These are phyloP conservation scores for Moxostoma hubbsi DNA, from an alignment of 2,797 vertebrate species.

Conservation along the genomic window DNA sequence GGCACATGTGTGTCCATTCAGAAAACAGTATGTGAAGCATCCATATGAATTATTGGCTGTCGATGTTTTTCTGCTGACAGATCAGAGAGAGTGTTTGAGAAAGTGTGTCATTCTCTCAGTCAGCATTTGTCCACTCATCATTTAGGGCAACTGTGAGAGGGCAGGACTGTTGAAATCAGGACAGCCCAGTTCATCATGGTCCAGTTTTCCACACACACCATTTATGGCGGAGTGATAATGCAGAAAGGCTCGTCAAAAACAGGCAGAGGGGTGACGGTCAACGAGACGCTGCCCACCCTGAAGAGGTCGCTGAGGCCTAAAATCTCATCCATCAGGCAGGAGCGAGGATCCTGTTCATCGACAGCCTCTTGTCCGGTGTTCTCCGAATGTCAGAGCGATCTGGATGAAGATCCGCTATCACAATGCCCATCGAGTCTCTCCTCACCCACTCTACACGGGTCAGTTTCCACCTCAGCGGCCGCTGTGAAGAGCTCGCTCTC, in stretches of 20 bases:
- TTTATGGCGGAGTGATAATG: slow-evolving; percentile 63
- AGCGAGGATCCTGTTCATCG: slow-evolving; percentile 75
- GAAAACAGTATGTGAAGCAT: slow-evolving; percentile 54
- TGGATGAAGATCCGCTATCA: slow-evolving; percentile 65
- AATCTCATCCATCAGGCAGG: slow-evolving; percentile 63
- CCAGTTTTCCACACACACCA: slow-evolving; percentile 68
- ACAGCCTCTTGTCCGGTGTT: slow-evolving; percentile 77
- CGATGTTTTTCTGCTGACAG: slow-evolving; percentile 47
- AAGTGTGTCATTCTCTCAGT: slow-evolving; percentile 34
- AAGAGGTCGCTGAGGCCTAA: slow-evolving; percentile 63
- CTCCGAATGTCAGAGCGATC: slow-evolving; percentile 71
- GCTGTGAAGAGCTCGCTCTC: slow-evolving; percentile 50
- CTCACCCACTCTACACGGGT: slow-evolving; percentile 67
- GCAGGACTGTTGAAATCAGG: slow-evolving; percentile 64
- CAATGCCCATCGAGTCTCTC: slow-evolving; percentile 65
- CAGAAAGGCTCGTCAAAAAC: slow-evolving; percentile 52
- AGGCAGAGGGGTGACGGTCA: slow-evolving; percentile 30
- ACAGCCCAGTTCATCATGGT: slow-evolving; percentile 71
- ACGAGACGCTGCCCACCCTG: slow-evolving; percentile 54
- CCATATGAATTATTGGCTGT: slow-evolving; percentile 40
- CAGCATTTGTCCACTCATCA: too few species aligned
- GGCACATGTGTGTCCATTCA: slow-evolving; percentile 39
- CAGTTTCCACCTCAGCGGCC: slow-evolving; percentile 23
- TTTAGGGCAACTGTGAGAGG: slow-evolving; percentile 62
- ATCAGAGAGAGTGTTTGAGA: neutral